Base-by-base conservation (phyloP, 2,797 vertebrate species). In the Xenopus petersii region DNA sequence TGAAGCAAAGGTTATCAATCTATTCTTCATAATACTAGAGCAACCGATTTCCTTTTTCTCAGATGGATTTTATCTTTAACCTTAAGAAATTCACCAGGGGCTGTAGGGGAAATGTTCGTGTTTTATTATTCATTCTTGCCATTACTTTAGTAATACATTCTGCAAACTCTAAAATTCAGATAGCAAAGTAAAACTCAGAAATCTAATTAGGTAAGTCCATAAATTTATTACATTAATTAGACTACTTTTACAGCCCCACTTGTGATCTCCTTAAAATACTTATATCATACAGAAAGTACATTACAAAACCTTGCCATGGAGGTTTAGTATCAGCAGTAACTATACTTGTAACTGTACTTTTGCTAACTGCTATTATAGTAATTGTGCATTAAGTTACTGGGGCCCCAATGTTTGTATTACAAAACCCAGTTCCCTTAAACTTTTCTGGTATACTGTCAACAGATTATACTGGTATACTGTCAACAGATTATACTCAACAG, bases 11-110 rank as follows among this genome's bases (percentile, higher is more conserved):
- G 71, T 79, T 79, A 70, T 74, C 66, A 70, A 46, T 60, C 54
- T 68, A 74, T 70, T 61, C 72, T 70, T 74, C 61, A 69, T 74
- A 70, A 69, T 69, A 64, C 60, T 65, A 74, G 36, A 70, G 68
- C 75, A 68, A 65, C 65, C 64, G 7, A 69, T 73, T 64, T 69
- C 24, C 75, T 51, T 64, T 69, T 59, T 69, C 66, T 69, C 49
- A 47, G 60, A 72, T 73, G 48, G 58, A 77, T 77, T 77, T 73
- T 71, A 15, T 60, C 65, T 79, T 69, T 79, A 79, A 79, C 76
- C 76, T 79, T 79, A 79, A 73, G 51, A 74, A 65, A 69, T 60
- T 65, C 71, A 73, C 60, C 54, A 69, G 66, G 26, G 66, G 72
- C 73, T 48, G 64, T 70, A 65, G 10, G 67, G 16, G 46, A 70